Conservation (phyloP, 2,888 invertebrate species). For the Antheraea assamensis region DNA sequence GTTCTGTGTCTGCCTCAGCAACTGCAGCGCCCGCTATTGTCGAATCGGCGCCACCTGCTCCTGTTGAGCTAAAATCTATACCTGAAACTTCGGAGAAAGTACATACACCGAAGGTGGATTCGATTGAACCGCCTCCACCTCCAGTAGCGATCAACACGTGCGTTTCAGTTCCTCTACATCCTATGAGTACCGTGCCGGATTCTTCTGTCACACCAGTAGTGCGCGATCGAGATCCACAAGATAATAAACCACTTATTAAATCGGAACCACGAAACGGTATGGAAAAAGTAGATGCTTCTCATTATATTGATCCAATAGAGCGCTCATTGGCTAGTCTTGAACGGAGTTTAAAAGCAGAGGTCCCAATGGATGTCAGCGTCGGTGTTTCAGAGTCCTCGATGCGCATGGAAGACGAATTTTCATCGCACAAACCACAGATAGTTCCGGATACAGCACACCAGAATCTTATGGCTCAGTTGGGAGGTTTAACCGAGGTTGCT, state of each 20-base stretch:
- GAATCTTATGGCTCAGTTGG: conserved; percentile 72
- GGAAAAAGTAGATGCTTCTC: conserved; percentile 70
- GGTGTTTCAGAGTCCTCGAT: conserved; percentile 74
- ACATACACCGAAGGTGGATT: conserved; percentile 41
- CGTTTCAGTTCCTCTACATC: conserved; percentile 27
- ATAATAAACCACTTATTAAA: conserved; percentile 55
- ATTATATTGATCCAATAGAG: conserved; percentile 86
- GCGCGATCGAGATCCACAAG: conserved; percentile 46
- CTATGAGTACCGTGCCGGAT: conserved; percentile 41
- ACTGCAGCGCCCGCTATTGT: conserved; percentile 37
- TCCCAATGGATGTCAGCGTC: conserved; percentile 79
- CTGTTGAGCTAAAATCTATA: conserved; percentile 38
- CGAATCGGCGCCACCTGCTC: conserved; percentile 42
- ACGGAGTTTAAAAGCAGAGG: conserved; percentile 82
- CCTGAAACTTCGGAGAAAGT: conserved; percentile 24
- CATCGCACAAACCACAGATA: conserved; percentile 65
- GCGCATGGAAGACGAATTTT: conserved; percentile 75
- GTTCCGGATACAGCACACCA: conserved; percentile 68
- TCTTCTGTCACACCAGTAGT: conserved; percentile 47
- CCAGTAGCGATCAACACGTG: conserved; percentile 36
- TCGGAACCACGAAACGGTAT: conserved; percentile 69
- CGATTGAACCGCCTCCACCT: conserved; percentile 46
- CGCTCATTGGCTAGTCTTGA: conserved; percentile 87
- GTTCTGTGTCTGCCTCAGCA: conserved; percentile 41
- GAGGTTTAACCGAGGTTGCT: conserved; percentile 66